Conservation (phyloP, 1,140 invertebrate genomes). For the Ooceraea biroi region DNA sequence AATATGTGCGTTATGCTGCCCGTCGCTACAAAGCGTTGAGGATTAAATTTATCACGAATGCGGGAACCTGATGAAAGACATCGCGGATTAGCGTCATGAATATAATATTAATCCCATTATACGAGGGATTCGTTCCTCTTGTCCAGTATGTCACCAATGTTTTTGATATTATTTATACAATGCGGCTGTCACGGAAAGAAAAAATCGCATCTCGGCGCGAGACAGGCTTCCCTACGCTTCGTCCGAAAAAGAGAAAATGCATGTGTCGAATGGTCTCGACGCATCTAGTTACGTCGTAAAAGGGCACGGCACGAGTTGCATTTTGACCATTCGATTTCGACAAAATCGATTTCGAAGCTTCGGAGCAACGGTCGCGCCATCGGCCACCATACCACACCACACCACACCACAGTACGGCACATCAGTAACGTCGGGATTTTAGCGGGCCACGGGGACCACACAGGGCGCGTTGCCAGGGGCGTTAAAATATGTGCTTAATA, state of each 20-base stretch:
- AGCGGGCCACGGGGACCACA: conserved; percentile 53
- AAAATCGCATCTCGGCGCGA: conserved; percentile 29
- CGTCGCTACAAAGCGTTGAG: conserved; percentile 40
- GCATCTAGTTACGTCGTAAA: conserved; percentile 57
- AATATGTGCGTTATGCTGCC: background rate
- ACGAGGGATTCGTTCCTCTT: conserved; percentile 2
- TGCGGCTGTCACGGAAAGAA: background rate
- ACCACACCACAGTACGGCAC: background rate
- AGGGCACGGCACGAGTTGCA: conserved; percentile 33
- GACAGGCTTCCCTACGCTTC: background rate
- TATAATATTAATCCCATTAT: conserved; percentile 43
- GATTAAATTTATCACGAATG: conserved; percentile 60
- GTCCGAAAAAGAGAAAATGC: background rate
- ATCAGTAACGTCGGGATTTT: conserved; percentile 41
- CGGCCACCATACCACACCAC: conserved; percentile 31
- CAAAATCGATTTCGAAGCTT: conserved; percentile 65
- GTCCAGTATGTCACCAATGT: background rate
- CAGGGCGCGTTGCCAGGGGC: conserved; percentile 69
- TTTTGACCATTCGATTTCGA: conserved; percentile 63
- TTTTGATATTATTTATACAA: conserved; percentile 49
- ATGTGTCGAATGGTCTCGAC: conserved; percentile 46
- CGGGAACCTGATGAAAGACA: conserved; percentile 49
- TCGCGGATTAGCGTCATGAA: conserved; percentile 35
- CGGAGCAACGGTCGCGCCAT: conserved; percentile 43
- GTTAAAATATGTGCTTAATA: conserved; percentile 72